Percentiles rank a stretch among this genome's conserved stretches.
phyloP scores from a whole-genome alignment of 92 coral and sea anemone species.

The Scolanthus callimorphus region DNA sequence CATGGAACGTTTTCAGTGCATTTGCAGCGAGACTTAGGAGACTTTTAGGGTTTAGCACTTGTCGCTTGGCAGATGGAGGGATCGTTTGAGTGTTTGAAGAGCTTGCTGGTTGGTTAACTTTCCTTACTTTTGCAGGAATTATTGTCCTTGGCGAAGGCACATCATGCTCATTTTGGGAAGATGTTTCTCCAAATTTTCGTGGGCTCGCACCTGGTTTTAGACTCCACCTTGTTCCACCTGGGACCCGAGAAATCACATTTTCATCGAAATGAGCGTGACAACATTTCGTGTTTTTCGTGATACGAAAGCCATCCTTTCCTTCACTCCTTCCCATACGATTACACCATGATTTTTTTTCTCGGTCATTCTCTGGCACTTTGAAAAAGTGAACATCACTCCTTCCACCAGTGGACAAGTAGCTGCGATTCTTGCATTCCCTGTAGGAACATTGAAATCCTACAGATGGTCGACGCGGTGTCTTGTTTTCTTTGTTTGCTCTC shows the following conservation, averaged over 20 bases:
- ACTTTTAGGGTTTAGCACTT: too few relatives aligned
- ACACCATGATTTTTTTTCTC: constrained; percentile 22
- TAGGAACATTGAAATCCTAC: constrained; percentile 32
- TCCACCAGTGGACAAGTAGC: constrained; percentile 26
- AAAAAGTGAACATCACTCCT: constrained; percentile 38
- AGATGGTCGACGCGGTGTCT: too few relatives aligned
- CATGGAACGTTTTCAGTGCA: too few relatives aligned
- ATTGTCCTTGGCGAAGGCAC: constrained; percentile 13
- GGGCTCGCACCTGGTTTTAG: constrained; percentile 33
- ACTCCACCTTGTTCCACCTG: constrained; percentile 47
- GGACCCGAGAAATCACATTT: constrained; percentile 22
- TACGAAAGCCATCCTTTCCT: constrained; percentile 27
- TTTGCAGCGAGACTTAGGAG: constrained; percentile 13
- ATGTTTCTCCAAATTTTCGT: constrained; percentile 16
- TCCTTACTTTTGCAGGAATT: constrained; percentile 28
- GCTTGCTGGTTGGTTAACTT: too few relatives aligned
- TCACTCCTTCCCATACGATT: constrained; percentile 29
- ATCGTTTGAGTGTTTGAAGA: too few relatives aligned
- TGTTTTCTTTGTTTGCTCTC: constrained; percentile 2
- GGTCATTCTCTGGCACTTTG: constrained; percentile 24
- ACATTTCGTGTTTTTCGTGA: constrained; percentile 16
- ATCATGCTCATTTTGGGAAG: too few relatives aligned
- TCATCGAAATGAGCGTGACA: constrained; percentile 13
- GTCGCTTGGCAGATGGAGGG: too few relatives aligned
- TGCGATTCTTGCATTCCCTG: constrained; percentile 19